These are phyloP conservation scores for Macrobrachium nipponense DNA, from an alignment of 1,140 invertebrate genomes.

Conservation along the genomic window DNA sequence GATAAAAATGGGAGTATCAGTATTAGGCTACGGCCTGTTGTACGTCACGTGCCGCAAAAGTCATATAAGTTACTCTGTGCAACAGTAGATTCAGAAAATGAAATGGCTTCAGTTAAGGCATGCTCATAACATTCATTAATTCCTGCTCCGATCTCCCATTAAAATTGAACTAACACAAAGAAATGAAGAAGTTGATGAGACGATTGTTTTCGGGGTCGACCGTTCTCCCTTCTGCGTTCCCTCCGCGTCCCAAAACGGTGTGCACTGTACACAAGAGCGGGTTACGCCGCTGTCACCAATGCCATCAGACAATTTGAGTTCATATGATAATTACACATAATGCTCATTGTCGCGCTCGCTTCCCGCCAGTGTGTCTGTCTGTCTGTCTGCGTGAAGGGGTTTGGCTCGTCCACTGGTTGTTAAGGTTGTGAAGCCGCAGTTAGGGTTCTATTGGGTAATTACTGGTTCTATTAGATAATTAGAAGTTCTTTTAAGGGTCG, in stretches of 20 bases:
- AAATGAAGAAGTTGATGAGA: too few species aligned
- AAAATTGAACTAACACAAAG: too few species aligned
- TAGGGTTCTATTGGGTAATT: conserved; percentile 34
- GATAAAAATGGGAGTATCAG: too few species aligned
- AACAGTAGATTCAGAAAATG: too few species aligned
- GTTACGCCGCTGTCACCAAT: conserved; percentile 36
- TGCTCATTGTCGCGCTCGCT: conserved; percentile 59
- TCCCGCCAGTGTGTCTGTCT: conserved; percentile 48
- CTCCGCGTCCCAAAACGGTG: conserved; percentile 3
- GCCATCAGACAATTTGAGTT: conserved; percentile 51
- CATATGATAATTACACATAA: conserved; percentile 60
- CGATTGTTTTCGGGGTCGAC: not conserved
- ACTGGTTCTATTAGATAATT: conserved; percentile 31
- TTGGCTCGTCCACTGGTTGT: not conserved
- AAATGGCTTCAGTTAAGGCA: too few species aligned
- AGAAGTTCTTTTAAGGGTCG: conserved; percentile 23
- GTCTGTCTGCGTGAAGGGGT: not conserved
- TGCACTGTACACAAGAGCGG: conserved; percentile 3
- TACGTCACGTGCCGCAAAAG: too few species aligned
- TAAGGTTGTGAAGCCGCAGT: conserved; percentile 10
- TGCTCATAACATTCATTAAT: too few species aligned
- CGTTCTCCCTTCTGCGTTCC: not conserved
- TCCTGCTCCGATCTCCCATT: too few species aligned
- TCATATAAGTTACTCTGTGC: too few species aligned
- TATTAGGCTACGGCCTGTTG: too few species aligned